Evolutionary conservation across 1,140 invertebrate species (phyloP).

Genomic region (Diprion similis): DNA sequence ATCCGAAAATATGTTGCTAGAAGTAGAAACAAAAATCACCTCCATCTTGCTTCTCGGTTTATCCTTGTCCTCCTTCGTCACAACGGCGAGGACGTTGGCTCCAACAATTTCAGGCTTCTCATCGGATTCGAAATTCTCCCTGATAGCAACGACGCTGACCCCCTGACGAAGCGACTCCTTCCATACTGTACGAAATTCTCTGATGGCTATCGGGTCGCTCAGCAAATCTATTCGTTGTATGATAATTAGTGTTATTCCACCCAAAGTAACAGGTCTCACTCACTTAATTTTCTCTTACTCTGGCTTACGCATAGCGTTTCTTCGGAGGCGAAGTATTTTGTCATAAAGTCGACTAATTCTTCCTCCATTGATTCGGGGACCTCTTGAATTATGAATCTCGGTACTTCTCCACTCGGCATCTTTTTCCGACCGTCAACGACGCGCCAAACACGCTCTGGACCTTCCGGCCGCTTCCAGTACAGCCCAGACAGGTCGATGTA

Average conservation of each 20-base stretch:
- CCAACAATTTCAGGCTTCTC: conserved; percentile 45
- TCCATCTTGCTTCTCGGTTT: not conserved
- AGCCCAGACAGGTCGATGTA: conserved; percentile 15
- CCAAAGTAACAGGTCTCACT: not conserved
- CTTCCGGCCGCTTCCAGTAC: conserved; percentile 33
- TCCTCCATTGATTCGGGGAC: conserved; percentile 48
- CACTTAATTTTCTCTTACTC: too few species aligned
- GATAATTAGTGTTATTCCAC: not conserved
- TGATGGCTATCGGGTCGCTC: conserved; percentile 33
- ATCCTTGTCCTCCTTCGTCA: conserved; percentile 28
- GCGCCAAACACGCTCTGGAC: conserved; percentile 39
- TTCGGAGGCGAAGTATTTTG: conserved; percentile 41
- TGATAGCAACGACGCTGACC: conserved; percentile 42
- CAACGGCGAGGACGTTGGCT: conserved; percentile 36
- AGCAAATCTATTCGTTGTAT: conserved; percentile 30
- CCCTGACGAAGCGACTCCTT: conserved; percentile 33
- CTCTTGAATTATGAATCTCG: conserved; percentile 49
- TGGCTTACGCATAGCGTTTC: conserved; percentile 40
- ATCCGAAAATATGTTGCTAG: too few species aligned
- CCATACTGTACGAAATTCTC: conserved; percentile 37
- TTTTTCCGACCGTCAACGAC: not conserved
- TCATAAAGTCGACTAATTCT: conserved; percentile 49
- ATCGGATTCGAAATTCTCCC: conserved; percentile 30
- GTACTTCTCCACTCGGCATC: conserved; percentile 28
- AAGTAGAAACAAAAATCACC: too few species aligned